phyloP scores from a whole-genome alignment of 2,888 invertebrate genomes.

The Melinaea marsaeus region DNA sequence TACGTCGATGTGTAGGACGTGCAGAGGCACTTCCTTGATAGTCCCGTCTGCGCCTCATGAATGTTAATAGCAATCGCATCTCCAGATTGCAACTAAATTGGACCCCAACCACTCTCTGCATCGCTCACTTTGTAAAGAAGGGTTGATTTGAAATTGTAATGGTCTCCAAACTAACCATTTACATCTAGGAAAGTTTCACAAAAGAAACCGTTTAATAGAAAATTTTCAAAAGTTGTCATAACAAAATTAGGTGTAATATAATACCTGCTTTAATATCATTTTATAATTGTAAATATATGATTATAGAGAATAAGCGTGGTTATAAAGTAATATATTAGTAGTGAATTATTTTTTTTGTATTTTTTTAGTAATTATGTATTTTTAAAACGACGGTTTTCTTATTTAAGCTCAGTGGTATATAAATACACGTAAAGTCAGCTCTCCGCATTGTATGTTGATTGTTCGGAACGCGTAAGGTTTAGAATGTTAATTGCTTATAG shows the following conservation, averaged over 20 bases:
- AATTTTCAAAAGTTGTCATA: no score
- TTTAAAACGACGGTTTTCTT: not conserved
- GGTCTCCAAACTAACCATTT: not conserved
- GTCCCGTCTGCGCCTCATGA: slow-evolving; percentile 25
- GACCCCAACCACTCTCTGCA: slow-evolving; percentile 12
- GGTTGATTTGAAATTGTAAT: slow-evolving; percentile 14
- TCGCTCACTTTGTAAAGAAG: not conserved
- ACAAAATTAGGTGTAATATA: no score
- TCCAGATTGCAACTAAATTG: slow-evolving; percentile 25
- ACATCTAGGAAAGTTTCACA: not conserved
- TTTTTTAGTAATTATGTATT: not conserved
- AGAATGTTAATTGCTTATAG: slow-evolving; percentile 53
- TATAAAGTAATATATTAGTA: no score
- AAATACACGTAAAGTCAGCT: slow-evolving; percentile 24
- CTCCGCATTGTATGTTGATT: slow-evolving; percentile 36
- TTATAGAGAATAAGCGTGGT: no score
- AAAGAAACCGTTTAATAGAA: no score
- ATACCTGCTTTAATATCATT: no score
- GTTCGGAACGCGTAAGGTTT: slow-evolving; percentile 39
- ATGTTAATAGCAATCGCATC: slow-evolving; percentile 29
- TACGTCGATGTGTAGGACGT: slow-evolving; percentile 18
- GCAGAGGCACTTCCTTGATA: slow-evolving; percentile 22
- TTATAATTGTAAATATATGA: no score
- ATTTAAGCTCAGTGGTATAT: slow-evolving; percentile 18
- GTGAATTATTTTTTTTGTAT: not conserved